Evolutionary conservation across 2,888 invertebrate genomes (phyloP), one percentile per base, ranked within the genome.

Genomic region (Synergus japonicus): DNA sequence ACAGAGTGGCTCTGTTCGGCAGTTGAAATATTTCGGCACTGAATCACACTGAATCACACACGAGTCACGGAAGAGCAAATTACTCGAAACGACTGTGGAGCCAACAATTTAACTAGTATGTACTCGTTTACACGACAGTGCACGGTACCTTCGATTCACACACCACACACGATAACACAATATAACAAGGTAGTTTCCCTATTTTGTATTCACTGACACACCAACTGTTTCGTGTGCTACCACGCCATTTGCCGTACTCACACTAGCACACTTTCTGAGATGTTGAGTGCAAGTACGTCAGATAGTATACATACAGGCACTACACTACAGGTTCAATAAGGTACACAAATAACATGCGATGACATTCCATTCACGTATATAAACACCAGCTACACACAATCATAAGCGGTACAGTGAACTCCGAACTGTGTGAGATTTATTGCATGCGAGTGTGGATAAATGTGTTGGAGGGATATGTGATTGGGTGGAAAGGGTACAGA

Each of bases 11-110:
- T 22, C 29, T 1, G 60, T 22, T 63, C 10, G 18, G 18, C n/a
- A n/a, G 15, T 8, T 54, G 54, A 12, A 86, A 86, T 85, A 82
- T 84, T 85, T 87, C 81, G 81, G 64, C 85, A 84, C 85, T 88
- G 88, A 88, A 87, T 89, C 89, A 89, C 85, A 84, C 85, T 88
- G 88, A 88, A 87, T 89, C 89, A 89, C 88, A 87, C 83, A 43
- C 76, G 58, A 78, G 77, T 79, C 81, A 78, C 83, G 81, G 82
- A 83, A 84, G 84, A 81, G 83, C 82, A 85, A 85, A 85, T 86
- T 79, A 82, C 84, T 82, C 78, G n/a, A 54, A 73, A 54, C 8
- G 9, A 41, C 37, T 8, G 54, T 44, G 54, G 67, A 15, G 9
- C 15, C 29, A 46, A 37, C n/a, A 54, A 73, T n/a, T 49, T 37